These are phyloP conservation scores for Zoroaster sp. DNA, from an alignment of 53 echinoderm and acorn worm genomes.

Conservation along the genomic window DNA sequence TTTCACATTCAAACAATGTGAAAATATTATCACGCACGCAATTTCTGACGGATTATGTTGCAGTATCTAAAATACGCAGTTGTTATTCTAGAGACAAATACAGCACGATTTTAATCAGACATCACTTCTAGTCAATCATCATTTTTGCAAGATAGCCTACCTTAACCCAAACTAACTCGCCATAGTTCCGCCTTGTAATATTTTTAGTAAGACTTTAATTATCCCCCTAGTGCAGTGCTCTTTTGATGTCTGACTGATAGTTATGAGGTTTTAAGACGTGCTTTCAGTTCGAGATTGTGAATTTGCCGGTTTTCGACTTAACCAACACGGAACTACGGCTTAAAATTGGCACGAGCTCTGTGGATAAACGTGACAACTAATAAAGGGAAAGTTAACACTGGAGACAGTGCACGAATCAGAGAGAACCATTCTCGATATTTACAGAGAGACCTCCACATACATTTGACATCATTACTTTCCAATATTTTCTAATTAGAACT, in stretches of 20 bases:
- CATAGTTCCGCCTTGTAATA: background rate
- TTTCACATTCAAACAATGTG: background rate
- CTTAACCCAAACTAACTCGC: background rate
- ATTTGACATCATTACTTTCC: too few species aligned
- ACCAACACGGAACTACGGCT: slow-evolving; percentile 42
- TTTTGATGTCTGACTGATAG: background rate
- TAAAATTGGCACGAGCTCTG: background rate
- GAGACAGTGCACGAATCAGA: too few species aligned
- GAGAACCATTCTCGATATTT: too few species aligned
- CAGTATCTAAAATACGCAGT: background rate
- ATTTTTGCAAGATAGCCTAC: background rate
- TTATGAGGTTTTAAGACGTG: background rate
- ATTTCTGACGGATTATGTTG: background rate
- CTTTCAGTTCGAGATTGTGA: background rate
- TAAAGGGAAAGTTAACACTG: too few species aligned
- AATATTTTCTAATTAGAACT: too few species aligned
- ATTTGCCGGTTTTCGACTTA: background rate
- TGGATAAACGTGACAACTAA: slow-evolving; percentile 23
- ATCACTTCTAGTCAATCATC: background rate
- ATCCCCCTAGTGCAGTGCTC: background rate
- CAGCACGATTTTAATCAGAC: background rate
- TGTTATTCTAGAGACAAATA: background rate
- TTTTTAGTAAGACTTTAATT: background rate
- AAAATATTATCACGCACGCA: background rate
- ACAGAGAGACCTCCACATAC: too few species aligned